A percentile compares a stretch with the other conserved stretches of the same genome.
phyloP scores from a whole-genome alignment of 2,888 invertebrate genomes.

The Digitonthophagus gazella region DNA sequence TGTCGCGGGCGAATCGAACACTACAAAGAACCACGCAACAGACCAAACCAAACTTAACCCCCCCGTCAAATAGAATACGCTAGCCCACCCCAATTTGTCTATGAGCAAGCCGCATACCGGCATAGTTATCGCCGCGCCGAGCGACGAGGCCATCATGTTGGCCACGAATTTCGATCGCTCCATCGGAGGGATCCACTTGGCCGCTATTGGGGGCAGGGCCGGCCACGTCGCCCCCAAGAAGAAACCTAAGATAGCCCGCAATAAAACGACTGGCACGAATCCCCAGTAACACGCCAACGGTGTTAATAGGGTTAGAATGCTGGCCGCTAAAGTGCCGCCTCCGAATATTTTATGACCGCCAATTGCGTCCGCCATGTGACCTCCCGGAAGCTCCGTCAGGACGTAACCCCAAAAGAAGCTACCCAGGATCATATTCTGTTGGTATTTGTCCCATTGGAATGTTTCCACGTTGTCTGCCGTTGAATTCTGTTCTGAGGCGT shows the following conservation, averaged over 20 bases:
- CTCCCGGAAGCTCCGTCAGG: conserved; percentile 85
- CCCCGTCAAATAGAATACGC: conserved; percentile 85
- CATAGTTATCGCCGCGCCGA: conserved; percentile 90
- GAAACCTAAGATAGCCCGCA: conserved; percentile 61
- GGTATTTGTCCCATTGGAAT: conserved; percentile 76
- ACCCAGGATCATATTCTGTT: conserved; percentile 78
- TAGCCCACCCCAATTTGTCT: conserved; percentile 80
- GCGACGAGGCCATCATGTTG: conserved; percentile 88
- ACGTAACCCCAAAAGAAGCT: conserved; percentile 93
- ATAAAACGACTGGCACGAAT: conserved; percentile 66
- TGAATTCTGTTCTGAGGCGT: conserved; percentile 30
- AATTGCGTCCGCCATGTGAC: conserved; percentile 77
- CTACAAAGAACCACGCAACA: conserved; percentile 73
- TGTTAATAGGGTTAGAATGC: conserved; percentile 75
- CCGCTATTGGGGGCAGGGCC: conserved; percentile 88
- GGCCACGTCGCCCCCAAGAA: conserved; percentile 85
- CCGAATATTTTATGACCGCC: conserved; percentile 85
- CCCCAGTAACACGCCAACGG: conserved; percentile 72
- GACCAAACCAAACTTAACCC: conserved; percentile 78
- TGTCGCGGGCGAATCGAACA: conserved; percentile 77
- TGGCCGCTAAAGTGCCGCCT: conserved; percentile 80
- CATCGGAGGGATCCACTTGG: conserved; percentile 91
- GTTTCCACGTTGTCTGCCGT: conserved; percentile 43
- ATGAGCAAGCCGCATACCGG: conserved; percentile 83
- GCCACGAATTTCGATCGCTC: conserved; percentile 92